phyloP scores from a whole-genome alignment of 2,797 vertebrate species.

The Scolopax rusticola region DNA sequence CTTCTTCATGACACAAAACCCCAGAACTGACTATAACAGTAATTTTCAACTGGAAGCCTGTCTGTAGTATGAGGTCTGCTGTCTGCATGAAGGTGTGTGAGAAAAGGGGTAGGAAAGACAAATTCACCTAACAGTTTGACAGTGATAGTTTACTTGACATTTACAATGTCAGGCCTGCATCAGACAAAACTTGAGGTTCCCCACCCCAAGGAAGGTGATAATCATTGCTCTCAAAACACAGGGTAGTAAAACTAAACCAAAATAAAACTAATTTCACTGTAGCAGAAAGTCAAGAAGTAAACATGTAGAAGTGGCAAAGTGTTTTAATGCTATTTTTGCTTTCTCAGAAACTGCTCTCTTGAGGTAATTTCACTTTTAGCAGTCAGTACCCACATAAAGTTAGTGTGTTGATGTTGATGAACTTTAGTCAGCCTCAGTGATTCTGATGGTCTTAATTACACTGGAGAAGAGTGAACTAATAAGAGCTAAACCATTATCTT shows the following conservation, averaged over 20 bases:
- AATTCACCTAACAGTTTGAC: not conserved
- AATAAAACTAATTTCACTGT: not conserved
- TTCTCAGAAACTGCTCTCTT: not conserved
- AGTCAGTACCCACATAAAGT: not conserved
- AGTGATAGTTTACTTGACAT: rapidly evolving
- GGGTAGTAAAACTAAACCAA: not conserved
- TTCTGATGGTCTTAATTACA: not conserved
- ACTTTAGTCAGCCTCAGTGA: not conserved
- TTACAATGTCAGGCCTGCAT: not conserved
- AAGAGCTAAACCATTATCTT: not conserved
- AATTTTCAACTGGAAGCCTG: not conserved
- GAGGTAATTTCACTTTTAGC: not conserved
- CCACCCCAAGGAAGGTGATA: rapidly evolving
- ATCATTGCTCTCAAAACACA: not conserved
- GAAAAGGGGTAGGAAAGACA: not conserved
- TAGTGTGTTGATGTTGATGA: not conserved
- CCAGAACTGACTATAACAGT: not conserved
- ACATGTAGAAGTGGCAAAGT: not conserved
- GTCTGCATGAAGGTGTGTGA: not conserved
- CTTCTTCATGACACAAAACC: not conserved
- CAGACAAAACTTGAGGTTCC: not conserved
- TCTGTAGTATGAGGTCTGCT: not conserved
- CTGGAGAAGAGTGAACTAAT: not conserved
- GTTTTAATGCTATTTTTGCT: not conserved
- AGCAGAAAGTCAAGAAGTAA: not conserved